Base-by-base conservation (phyloP, 2,113 vertebrate genomes). In the Herpetotheres cachinnans region DNA sequence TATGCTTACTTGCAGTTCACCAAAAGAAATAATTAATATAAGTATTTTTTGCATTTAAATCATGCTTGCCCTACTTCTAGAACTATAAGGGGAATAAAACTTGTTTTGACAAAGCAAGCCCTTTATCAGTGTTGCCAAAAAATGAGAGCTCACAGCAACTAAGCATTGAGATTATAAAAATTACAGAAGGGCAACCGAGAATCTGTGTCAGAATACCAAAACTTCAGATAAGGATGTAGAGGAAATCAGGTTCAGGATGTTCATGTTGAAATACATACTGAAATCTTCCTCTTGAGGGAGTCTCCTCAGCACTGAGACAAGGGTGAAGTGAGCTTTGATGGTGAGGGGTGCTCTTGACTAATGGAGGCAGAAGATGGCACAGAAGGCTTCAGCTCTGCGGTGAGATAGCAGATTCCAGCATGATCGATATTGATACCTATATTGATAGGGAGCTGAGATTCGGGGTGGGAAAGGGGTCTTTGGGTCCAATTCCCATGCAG, bases 41-140 rank as follows among this genome's bases (percentile, higher is more conserved):
- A 56, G 42, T 84, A 79, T 83, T 94, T 90, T 86, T 92, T 97
- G 94, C 91, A 95, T 96, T 93, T 96, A 95, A 97, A 97, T 97
- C 73, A 95, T 77, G 70, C 81, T 90, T 95, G 91, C 81, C 94
- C 97, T 97, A 97, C 83, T 95, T 96, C 81, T 58, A 67, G 89
- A 97, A 95, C 91, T 95, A 96, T 52, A 94, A 94, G 70, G 94
- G 93, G 93, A 97, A 97, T 96, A 95, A 95, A 90, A 94, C 83
- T 95, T 95, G 76, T 50, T 95, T 95, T 92, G 71, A 85, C 29
- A 82, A 95, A 95, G 59, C 59, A 93, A 94, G 44, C 58, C 78
- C 73, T 96, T 77, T 87, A 94, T 91, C 71, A 62, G 11, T 38
- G 71, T 76, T 95, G 91, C 89, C 78, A 91, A 95, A 96, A 97